phyloP scores from a whole-genome alignment of 2,113 vertebrate genomes.

The Mesoclemmys tuberculata region DNA sequence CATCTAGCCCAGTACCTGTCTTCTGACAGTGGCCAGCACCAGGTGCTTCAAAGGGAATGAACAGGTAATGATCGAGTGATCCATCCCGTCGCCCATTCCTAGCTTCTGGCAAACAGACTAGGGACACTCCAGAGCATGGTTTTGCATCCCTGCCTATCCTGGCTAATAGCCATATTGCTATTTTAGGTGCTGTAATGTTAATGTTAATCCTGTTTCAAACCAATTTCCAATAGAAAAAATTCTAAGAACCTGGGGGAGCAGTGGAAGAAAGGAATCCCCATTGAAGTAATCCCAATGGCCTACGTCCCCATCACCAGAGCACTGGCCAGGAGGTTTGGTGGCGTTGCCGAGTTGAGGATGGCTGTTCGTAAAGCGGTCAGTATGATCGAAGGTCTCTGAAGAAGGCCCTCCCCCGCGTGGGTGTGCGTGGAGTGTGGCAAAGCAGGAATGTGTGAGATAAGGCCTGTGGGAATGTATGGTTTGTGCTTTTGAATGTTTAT shows the following conservation, averaged over 20 bases:
- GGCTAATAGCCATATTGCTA: background rate
- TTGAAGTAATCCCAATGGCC: conserved; percentile 97
- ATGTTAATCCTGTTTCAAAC: background rate
- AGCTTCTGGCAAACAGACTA: no score
- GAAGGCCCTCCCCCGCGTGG: background rate
- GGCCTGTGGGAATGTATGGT: background rate
- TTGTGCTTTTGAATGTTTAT: background rate
- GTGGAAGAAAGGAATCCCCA: conserved; percentile 95
- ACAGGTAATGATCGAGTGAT: no score
- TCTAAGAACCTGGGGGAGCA: conserved; percentile 91
- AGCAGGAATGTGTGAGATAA: background rate
- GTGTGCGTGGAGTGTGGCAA: fast-evolving
- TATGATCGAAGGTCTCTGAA: background rate
- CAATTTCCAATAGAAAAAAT: conserved; percentile 85
- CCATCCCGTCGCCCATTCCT: no score
- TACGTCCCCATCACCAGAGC: conserved; percentile 89
- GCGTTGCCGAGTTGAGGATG: conserved; percentile 89
- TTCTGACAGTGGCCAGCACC: no score
- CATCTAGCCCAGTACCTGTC: no score
- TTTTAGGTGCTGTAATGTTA: background rate
- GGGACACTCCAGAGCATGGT: no score
- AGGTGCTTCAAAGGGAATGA: no score
- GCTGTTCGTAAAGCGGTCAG: conserved; percentile 95
- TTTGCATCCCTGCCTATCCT: no score
- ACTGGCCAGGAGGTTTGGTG: conserved; percentile 87